phyloP scores from a whole-genome alignment of 2,113 vertebrate species.

The Pampusana beccarii region DNA sequence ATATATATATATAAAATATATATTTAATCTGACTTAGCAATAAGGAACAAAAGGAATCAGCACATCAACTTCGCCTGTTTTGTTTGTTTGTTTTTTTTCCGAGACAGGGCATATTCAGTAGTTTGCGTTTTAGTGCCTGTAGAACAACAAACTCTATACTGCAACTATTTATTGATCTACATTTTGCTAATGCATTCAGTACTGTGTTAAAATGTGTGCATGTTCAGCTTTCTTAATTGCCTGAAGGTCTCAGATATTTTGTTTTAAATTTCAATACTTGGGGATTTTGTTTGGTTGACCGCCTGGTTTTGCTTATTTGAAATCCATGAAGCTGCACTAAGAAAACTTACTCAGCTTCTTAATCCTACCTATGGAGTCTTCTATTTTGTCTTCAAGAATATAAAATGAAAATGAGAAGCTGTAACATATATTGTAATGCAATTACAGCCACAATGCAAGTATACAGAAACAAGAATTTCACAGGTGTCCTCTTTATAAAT shows the following conservation, averaged over 20 bases:
- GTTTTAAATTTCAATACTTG: background rate
- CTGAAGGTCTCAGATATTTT: background rate
- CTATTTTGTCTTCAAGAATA: background rate
- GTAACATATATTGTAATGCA: background rate
- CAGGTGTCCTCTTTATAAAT: background rate
- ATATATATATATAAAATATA: too few species aligned
- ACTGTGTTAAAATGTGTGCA: background rate
- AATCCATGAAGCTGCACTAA: background rate
- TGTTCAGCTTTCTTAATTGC: background rate
- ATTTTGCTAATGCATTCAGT: background rate
- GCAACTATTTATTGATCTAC: background rate
- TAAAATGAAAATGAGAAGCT: background rate
- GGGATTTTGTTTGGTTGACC: background rate
- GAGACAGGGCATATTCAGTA: rapidly evolving
- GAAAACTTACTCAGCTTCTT: background rate
- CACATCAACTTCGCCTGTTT: background rate
- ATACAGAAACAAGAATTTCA: background rate
- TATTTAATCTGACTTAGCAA: background rate
- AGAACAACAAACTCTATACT: background rate
- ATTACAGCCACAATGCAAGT: background rate
- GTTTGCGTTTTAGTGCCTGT: background rate
- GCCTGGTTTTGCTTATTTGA: background rate
- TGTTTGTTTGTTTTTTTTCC: background rate
- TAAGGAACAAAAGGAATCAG: background rate
- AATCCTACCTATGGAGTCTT: background rate